Conservation (phyloP, 2,113 vertebrate species). For the Campylorhamphus procurvoides region DNA sequence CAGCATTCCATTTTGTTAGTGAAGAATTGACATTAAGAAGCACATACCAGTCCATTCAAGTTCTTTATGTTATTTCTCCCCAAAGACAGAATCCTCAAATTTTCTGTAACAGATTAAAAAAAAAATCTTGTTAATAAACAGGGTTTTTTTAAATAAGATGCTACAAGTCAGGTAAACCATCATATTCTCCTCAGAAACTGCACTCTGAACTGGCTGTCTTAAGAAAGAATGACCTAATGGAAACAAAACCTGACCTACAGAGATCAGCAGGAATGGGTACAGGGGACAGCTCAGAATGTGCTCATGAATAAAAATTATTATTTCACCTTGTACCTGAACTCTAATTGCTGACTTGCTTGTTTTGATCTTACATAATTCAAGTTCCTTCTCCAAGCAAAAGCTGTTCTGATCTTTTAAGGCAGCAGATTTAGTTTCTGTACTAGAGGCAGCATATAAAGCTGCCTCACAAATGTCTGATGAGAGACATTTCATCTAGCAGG, state of each 20-base stretch:
- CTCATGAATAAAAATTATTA: neutral
- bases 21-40: neutral
- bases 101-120: conserved; percentile 80
- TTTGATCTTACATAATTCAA: neutral
- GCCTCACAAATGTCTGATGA: neutral
- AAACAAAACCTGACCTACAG: neutral
- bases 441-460: neutral
- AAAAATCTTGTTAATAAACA: conserved; percentile 19
- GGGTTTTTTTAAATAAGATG: neutral
- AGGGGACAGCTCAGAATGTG: neutral
- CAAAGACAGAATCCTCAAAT: conserved; percentile 92
- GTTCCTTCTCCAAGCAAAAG: neutral
- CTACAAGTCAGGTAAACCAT: neutral
- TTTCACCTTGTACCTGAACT: neutral
- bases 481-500: neutral
- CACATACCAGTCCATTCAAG: conserved; percentile 89
- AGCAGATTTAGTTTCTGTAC: neutral
- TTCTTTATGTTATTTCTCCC: conserved; percentile 97
- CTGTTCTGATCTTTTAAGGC: neutral
- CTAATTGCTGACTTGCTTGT: neutral
- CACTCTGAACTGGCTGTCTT: neutral
- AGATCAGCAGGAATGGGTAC: neutral
- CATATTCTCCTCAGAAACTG: neutral
- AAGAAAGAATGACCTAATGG: neutral
- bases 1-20: neutral